Percentiles rank a stretch among this genome's conserved stretches.
These are phyloP conservation scores for Nymphalis io DNA, from an alignment of 1,140 invertebrate genomes.

Conservation along the genomic window DNA sequence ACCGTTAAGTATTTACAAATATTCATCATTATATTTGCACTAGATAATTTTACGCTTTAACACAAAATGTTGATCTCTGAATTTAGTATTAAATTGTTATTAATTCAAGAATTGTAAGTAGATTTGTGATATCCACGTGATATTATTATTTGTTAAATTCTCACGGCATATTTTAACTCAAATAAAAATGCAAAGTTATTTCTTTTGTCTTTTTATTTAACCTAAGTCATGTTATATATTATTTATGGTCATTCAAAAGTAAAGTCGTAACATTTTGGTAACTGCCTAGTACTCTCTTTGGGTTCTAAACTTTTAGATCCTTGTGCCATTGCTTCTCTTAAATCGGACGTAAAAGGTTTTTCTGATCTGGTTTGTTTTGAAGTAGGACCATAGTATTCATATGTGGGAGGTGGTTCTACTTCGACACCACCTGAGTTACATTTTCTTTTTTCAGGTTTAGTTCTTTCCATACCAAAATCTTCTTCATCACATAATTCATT, in stretches of 20 bases:
- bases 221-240: conserved; percentile 23
- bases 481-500: conserved; percentile 76
- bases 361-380: conserved; percentile 61
- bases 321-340: conserved; percentile 84
- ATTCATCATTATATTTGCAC: conserved; percentile 4
- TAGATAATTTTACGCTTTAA: conserved; percentile 18
- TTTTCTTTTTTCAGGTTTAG: conserved; percentile 44
- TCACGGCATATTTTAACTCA: conserved; percentile 25
- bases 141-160: conserved; percentile 35
- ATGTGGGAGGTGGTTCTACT: conserved; percentile 84
- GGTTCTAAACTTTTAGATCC: conserved; percentile 85
- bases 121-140: conserved; percentile 38
- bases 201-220: conserved; percentile 19
- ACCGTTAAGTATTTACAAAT: neutral
- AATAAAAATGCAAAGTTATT: conserved; percentile 26
- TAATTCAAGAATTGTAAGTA: conserved; percentile 7
- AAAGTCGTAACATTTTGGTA: conserved; percentile 69
- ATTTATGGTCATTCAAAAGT: conserved; percentile 55
- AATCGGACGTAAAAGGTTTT: conserved; percentile 68
- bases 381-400: conserved; percentile 83
- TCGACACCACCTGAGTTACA: conserved; percentile 74
- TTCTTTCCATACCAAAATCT: conserved; percentile 39
- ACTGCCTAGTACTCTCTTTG: conserved; percentile 51
- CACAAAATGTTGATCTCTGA: conserved; percentile 27
- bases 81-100: conserved; percentile 17